Conservation (phyloP, 2,113 vertebrate species). For the Rostratula benghalensis region DNA sequence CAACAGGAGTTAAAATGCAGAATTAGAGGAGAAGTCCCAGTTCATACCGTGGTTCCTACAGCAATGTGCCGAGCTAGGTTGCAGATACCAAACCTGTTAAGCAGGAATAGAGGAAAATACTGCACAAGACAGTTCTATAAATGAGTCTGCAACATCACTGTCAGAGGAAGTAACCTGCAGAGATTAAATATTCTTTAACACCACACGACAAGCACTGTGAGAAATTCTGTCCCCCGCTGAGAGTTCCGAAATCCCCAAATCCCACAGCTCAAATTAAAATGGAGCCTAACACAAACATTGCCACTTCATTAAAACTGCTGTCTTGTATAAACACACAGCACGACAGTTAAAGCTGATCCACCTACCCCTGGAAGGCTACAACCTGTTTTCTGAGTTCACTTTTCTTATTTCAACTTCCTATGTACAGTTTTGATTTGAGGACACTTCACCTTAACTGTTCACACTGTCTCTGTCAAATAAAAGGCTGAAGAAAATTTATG, state of each 20-base stretch:
- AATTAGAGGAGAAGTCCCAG: not conserved
- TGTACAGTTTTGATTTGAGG: not conserved
- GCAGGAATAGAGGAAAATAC: not conserved
- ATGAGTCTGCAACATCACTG: not conserved
- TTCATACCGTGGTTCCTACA: not conserved
- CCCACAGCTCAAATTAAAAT: not conserved
- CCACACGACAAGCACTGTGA: not conserved
- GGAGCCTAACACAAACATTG: not conserved
- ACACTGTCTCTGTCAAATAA: not conserved
- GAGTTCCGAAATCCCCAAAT: not conserved
- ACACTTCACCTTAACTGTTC: not conserved
- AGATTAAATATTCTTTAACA: not conserved
- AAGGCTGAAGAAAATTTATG: not conserved
- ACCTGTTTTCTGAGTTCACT: not conserved
- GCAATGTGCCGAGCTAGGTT: not conserved
- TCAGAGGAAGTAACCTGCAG: not conserved
- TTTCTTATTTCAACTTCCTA: not conserved
- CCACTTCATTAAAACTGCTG: not conserved
- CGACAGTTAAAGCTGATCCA: not conserved
- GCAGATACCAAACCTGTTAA: not conserved
- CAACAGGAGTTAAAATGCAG: not conserved
- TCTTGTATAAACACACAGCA: not conserved
- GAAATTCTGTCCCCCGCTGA: not conserved
- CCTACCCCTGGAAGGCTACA: not conserved
- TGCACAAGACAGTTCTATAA: constrained; percentile 14